Base-by-base conservation (phyloP, 2,888 invertebrate species). In the Acanthacorydalis orientalis region DNA sequence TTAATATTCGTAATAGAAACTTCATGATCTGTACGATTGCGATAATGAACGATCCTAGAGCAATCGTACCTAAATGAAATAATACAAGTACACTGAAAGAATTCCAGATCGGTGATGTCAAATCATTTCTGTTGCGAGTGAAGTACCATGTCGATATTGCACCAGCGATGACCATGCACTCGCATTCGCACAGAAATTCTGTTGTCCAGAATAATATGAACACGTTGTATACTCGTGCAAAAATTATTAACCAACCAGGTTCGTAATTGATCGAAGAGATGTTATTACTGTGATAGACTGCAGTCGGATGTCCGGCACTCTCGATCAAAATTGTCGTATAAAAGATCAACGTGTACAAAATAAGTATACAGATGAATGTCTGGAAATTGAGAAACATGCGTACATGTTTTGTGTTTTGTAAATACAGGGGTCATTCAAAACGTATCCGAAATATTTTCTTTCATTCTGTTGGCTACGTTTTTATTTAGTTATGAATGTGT, bases 61-160 rank as follows among this genome's bases (percentile, higher is more conserved):
- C 83, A 9, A 86, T 71, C 0, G 86, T 80, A 11, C 87, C 87
- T 50, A 86, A 60, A 63, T 88, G 86, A 60, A 78, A 86, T 34
- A 75, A 60, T 3, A 73, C 53, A 43, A 79, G 59, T 52, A 72
- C 72, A 15, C 62, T 57, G 31, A 68, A 62, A 50, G 74, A 73
- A 23, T 57, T 61, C 4, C 60, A 49, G 37, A 75, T 68, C 2
- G 75, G 75, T 35, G 57, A 60, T 9, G 60, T 57, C 37, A 74
- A 47, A n/a, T 59, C 56, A 2, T 57, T 57, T 55, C 73, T 74
- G 51, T 72, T 65, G 55, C 73, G 72, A 32, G 74, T 68, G 59
- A 81, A 81, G 59, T 77, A 82, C 80, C 80, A 82, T 6, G 64
- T 65, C 1, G 77, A 72, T 1, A 80, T 75, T 8, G 78, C 68